These are phyloP conservation scores for Zosterops lateralis DNA, from an alignment of 2,113 vertebrate species.

Conservation along the genomic window DNA sequence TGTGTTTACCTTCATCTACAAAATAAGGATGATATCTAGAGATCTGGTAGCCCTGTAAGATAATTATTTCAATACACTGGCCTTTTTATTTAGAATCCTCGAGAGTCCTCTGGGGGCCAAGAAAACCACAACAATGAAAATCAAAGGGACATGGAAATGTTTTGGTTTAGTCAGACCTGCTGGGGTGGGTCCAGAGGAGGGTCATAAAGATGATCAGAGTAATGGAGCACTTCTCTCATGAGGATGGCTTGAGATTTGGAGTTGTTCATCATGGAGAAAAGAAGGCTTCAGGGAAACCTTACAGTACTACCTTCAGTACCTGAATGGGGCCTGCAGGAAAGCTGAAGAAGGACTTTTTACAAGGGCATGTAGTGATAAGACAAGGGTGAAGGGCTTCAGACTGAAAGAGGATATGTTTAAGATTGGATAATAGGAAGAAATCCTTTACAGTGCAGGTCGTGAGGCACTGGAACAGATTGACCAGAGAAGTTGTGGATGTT, in stretches of 20 bases:
- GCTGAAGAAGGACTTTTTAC: neutral
- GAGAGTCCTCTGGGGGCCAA: neutral
- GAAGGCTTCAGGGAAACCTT: neutral
- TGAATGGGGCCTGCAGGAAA: neutral
- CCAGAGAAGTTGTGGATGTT: neutral
- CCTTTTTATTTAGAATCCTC: conserved; percentile 10
- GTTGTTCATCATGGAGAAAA: neutral
- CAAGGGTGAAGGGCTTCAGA: neutral
- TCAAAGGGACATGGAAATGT: neutral
- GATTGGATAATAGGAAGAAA: neutral
- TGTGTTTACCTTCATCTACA: neutral
- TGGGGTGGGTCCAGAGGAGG: neutral
- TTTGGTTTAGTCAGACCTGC: neutral
- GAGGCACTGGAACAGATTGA: neutral
- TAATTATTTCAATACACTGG: conserved; percentile 21
- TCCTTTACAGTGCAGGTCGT: neutral
- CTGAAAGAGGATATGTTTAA: neutral
- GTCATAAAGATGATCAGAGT: neutral
- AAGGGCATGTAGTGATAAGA: neutral
- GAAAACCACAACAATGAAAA: conserved; percentile 1
- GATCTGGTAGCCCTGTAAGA: neutral
- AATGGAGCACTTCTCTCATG: neutral
- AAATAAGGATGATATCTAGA: neutral
- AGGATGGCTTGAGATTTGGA: neutral
- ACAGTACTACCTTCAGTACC: neutral